Conservation (phyloP, 2,888 invertebrate species). For the Melinaea marsaeus region DNA sequence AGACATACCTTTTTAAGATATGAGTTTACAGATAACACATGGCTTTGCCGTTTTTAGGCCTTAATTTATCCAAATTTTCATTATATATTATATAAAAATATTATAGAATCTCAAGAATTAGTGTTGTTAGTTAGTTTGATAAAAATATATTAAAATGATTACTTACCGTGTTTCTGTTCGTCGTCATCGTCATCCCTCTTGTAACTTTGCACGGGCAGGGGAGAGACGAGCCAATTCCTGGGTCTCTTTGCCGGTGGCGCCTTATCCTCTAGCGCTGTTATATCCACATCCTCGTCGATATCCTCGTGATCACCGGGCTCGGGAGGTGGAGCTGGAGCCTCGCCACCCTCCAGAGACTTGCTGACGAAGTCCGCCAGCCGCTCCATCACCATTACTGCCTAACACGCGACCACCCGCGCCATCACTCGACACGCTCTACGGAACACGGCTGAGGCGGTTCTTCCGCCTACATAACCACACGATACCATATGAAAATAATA, state of each 20-base stretch:
- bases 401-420: conserved; percentile 62
- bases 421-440: conserved; percentile 61
- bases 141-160: neutral
- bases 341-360: conserved; percentile 86
- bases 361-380: conserved; percentile 94
- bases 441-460: conserved; percentile 50
- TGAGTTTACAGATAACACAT: too few relatives aligned
- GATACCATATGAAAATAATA: conserved; percentile 19
- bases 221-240: conserved; percentile 72
- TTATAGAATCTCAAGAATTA: too few relatives aligned
- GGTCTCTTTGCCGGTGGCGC: conserved; percentile 61
- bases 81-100: too few relatives aligned
- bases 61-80: too few relatives aligned
- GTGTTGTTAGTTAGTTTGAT: too few relatives aligned
- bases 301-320: conserved; percentile 69
- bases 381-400: conserved; percentile 84
- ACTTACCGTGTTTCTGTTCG: conserved; percentile 66
- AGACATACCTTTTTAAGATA: too few relatives aligned
- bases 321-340: conserved; percentile 68
- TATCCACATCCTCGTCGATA: conserved; percentile 68
- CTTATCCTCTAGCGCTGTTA: conserved; percentile 69
- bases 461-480: conserved; percentile 55
- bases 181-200: conserved; percentile 70
- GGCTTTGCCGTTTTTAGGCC: too few relatives aligned
- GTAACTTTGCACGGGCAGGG: conserved; percentile 57